Evolutionary conservation across 2,888 invertebrate genomes (phyloP), one percentile per base, ranked within the genome.

Genomic region (Physocephala rufipes): DNA sequence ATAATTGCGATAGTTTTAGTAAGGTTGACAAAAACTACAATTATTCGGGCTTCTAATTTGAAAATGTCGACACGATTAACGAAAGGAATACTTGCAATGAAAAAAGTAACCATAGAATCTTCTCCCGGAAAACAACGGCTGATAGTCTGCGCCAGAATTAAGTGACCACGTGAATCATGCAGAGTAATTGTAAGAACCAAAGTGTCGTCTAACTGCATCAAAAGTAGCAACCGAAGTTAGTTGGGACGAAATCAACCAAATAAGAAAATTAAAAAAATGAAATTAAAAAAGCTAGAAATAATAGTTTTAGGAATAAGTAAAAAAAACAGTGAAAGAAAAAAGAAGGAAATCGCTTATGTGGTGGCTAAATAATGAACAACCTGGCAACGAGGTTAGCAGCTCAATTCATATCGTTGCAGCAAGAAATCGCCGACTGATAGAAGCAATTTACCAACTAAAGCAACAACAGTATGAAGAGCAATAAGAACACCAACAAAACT

Each of bases 361-460:
- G 51, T 26, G 2, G 47, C 53, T 19, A 66, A 19, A 16, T 67
- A 67, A 62, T 62, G 53, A 30, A 68, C 67, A 67, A 47, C 73
- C 69, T 73, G 59, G 67, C 72, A 74, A 73, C 71, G 72, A 72
- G 74, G 73, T 75, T 75, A 75, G 73, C 73, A 71, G 74, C 74
- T 75, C 73, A 73, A 73, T 75, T 75, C 69, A 73, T 69, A 71
- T 72, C 70, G 59, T 15, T 12, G 58, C 72, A 61, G 63, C 73
- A 45, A 69, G 24, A 53, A 19, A 67, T 24, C 67, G 58, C 58
- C 5, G 58, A 66, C 36, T n/a, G 53, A 26, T 66, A 66, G 19
- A 53, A 53, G 49, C 67, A 26, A 47, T 47, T 47, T 51, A 66
- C 51, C 51, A 30, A 51, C 30, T 47, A 47, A 21, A 45, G 63